Conservation (phyloP, 2,888 invertebrate species). For the Volucella zonaria region DNA sequence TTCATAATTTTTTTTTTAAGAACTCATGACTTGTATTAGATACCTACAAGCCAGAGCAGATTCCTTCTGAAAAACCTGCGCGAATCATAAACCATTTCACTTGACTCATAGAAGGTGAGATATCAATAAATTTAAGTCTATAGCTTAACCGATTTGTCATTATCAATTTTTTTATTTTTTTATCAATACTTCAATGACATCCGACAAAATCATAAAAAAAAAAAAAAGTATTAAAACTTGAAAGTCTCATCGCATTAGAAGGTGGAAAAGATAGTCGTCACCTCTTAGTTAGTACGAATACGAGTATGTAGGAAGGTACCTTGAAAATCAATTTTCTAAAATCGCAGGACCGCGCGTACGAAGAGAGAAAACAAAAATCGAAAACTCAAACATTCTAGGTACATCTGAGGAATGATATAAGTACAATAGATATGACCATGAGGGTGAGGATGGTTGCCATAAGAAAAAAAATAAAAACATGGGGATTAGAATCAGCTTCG, state of each 20-base stretch:
- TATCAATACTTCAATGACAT: conserved; percentile 11
- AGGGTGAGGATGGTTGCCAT: background rate
- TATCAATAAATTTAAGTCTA: background rate
- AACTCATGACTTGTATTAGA: conserved; percentile 1
- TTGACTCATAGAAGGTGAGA: background rate
- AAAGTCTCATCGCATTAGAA: too few species aligned
- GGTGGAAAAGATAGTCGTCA: too few species aligned
- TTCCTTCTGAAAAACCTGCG: background rate
- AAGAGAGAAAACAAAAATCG: conserved; percentile 22
- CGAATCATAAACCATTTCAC: background rate
- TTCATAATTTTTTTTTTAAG: conserved; percentile 5
- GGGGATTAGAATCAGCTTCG: conserved; percentile 17
- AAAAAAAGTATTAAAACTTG: background rate
- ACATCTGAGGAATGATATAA: conserved; percentile 41
- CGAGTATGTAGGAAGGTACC: conserved; percentile 16
- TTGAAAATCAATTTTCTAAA: conserved; percentile 19
- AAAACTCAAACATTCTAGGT: conserved; percentile 16
- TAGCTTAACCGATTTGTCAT: conserved; percentile 27
- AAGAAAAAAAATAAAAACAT: conserved; percentile 16
- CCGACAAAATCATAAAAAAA: background rate
- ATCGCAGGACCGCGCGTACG: conserved; percentile 44
- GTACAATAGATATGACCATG: background rate
- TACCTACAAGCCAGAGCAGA: background rate
- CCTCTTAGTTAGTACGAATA: conserved; percentile 12
- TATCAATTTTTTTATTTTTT: conserved; percentile 20